Base-by-base conservation (phyloP, 2,797 vertebrate genomes). In the Acanthurus tractus region DNA sequence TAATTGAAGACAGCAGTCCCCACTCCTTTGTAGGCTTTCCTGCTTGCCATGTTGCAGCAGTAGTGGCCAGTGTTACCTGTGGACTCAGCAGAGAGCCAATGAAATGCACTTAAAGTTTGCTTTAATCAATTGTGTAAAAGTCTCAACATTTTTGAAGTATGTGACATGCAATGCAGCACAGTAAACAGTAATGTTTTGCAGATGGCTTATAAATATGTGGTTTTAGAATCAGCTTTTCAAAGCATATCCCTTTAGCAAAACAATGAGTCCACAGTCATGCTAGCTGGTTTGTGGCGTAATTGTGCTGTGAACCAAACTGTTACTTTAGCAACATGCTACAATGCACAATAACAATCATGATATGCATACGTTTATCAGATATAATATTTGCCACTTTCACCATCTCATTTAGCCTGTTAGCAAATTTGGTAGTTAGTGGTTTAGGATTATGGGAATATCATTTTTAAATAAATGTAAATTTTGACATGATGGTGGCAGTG, bases 1-100 rank as follows among this genome's bases (percentile, higher is more conserved):
- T 93, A 93, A 93, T 94, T 93, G 89, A 88, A 92, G 90, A 91
- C 90, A 93, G 92, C 81, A 88, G 89, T 80, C 63, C 72, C 29
- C 12, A 34, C 74, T 79, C 40, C 59, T 86, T 87, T 83, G 77
- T 81, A 68, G 83, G 71, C 71, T 79, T 67, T 80, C 76, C 82
- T 78, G 66, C 79, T 74, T 74, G 61, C 76, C 61, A 3, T 71
- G 66, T 79, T 76, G 56, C 66, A 77, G 74, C 73, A 71, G 29
- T 25, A 3, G 50, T 42, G 69, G 78, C 56, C 55, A 44, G 48
- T 40, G 17, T 42, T 73, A 22, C 67, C 66, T 63, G 36, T 49
- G 52, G 67, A 58, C 17, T 58, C 45, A 11, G 56, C 63, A 65
- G 44, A 18, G 34, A 58, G 58, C 25, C 20, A 55, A 34, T 68